Base-by-base conservation (phyloP, 2,888 invertebrate species). In the Syritta pipiens region DNA sequence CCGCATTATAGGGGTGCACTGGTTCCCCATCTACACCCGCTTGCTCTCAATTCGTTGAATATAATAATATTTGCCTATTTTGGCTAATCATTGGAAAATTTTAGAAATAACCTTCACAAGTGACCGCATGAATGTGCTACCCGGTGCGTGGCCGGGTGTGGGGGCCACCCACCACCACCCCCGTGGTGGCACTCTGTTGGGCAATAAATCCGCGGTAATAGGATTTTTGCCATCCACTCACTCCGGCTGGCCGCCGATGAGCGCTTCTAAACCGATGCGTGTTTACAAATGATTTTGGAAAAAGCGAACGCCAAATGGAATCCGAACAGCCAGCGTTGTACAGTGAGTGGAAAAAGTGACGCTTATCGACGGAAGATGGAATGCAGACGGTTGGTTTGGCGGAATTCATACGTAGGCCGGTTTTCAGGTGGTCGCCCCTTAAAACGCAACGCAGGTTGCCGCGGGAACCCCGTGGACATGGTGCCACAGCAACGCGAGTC, bases 1-100 rank as follows among this genome's bases (percentile, higher is more conserved):
- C 84, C 83, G 84, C 84, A 85, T 84, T 84, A n/a, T n/a, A n/a
- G n/a, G n/a, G n/a, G n/a, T n/a, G n/a, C n/a, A n/a, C 28, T 24
- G 10, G 7, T 19, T 48, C 9, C 14, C 2, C 1, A 30, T 9
- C 26, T 12, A 19, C 10, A 10, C 24, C 22, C 12, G 17, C 24
- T 26, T 28, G n/a, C 19, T 42, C n/a, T 19, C n/a, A 51, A 49
- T 69, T 76, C 44, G 67, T 53, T 62, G 67, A 60, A 76, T 72
- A 81, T 76, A 82, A 82, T 82, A 82, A 82, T 82, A 82, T 82
- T 82, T 82, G 81, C 72, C 81, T 68, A 82, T 82, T 82, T 82
- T 69, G 81, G 81, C 81, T 83, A 83, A 81, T 81, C 79, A 68
- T 81, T 75, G 81, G 81, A 81, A 81, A 74, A 81, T 83, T 83